Evolutionary conservation across 2,888 invertebrate species (phyloP).

Genomic region (Coenonympha glycerion): DNA sequence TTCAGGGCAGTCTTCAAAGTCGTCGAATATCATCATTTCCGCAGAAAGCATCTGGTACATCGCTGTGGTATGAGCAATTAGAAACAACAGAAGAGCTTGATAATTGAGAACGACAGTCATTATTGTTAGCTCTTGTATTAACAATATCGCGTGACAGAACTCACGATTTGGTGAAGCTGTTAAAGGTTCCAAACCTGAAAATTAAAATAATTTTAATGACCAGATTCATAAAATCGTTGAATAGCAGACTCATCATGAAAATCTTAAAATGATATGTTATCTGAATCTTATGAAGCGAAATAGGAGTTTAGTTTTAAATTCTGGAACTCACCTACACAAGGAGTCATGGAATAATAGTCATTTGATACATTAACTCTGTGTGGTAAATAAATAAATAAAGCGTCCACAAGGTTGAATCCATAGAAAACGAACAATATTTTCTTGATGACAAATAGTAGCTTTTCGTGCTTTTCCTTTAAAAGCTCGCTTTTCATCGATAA

Average conservation of each 20-base stretch:
- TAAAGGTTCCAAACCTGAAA: conserved; percentile 50
- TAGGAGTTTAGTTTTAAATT: too few relatives aligned
- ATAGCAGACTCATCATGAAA: too few relatives aligned
- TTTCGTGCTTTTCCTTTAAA: conserved; percentile 37
- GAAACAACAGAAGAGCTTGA: conserved; percentile 49
- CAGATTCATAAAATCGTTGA: too few relatives aligned
- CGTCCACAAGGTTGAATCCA: conserved; percentile 37
- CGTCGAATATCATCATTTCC: conserved; percentile 44
- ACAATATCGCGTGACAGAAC: conserved; percentile 44
- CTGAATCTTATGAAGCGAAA: too few relatives aligned
- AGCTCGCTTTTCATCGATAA: conserved; percentile 31
- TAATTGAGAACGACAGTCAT: conserved; percentile 46
- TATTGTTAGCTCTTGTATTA: conserved; percentile 42
- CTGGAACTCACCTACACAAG: conserved; percentile 57
- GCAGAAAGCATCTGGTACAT: conserved; percentile 51
- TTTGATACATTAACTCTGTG: conserved; percentile 39
- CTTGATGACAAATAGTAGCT: conserved; percentile 42
- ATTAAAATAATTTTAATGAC: conserved; percentile 23
- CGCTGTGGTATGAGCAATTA: conserved; percentile 52
- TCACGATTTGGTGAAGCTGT: conserved; percentile 44
- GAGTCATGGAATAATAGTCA: conserved; percentile 46
- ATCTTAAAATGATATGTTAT: too few relatives aligned
- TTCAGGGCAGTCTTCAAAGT: conserved; percentile 28
- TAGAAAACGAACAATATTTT: conserved; percentile 47
- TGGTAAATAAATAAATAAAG: conserved; percentile 44